Evolutionary conservation across 2,888 invertebrate genomes (phyloP), one percentile per base, ranked within the genome.

Genomic region (Nasonovia ribisnigri): DNA sequence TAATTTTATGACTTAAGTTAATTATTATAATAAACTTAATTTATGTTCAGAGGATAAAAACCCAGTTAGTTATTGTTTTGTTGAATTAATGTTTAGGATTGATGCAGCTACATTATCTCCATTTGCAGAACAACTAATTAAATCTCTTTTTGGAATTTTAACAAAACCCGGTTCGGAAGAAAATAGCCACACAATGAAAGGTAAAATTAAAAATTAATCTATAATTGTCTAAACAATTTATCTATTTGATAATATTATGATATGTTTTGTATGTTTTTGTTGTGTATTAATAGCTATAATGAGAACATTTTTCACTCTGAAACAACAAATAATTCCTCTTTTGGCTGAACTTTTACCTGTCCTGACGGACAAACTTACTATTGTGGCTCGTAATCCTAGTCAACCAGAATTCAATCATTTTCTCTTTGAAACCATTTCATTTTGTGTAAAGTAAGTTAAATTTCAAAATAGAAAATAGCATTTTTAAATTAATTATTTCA

Each of bases 391-490:
- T 96, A 99, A 99, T 96, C 98, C 99, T 0, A 98, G 98, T 95
- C 98, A 99, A 95, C 99, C 99, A 0, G 98, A 99, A 96, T 99
- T 99, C 96, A 99, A 99, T 96, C 99, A 99, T 96, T 99, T 98
- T 96, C 96, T 99, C 77, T 99, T 99, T 95, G 99, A 99, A 96
- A 98, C 98, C 0, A 96, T 99, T 84, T 98, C 99, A 51, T 96
- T 99, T 88, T 97, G 98, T 8, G 97, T 98, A n/a, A 97, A 97
- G 98, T 98, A 95, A 96, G 97, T 96, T 60, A 46, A 29, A 20
- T 67, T 67, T 24, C 10, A n/a, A 46, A 29, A 42, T 51, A 36
- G 3, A 87, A 54, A 4, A 24, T 36, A 3, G 29, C 16, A 89
- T 26, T 89, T 0, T 16, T 77, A 43, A 57, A 88, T 54, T 91